Evolutionary conservation across 2,113 vertebrate species (phyloP), one percentile per base, ranked within the genome.

Genomic region (Passer domesticus): DNA sequence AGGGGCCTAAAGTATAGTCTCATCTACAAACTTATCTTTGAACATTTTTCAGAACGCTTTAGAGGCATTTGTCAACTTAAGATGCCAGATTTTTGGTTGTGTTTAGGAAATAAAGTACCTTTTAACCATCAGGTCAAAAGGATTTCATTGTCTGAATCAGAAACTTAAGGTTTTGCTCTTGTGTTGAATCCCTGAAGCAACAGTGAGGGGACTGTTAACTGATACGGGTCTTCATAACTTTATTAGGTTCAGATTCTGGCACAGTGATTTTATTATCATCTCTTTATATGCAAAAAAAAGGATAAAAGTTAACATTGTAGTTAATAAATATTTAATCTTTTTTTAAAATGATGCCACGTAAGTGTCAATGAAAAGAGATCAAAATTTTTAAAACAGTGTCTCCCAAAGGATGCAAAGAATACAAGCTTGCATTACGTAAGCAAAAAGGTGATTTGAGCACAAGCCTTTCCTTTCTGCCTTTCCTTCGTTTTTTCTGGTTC

Each of bases 371-470:
- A 53, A 66, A 80, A 77, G 39, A 79, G 13, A 53, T 66, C 9
- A 66, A 28, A 83, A 67, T 59, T 87, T 31, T 58, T 80, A 62
- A 64, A 86, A 37, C 37, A 44, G 11, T 33, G 21, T 79, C 28
- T 87, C n/a, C 24, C 27, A 62, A 79, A 77, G 35, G 47, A n/a
- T 60, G 31, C 20, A 52, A 62, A 52, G n/a, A 80, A 13, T 53
- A 30, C 19, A 77, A 59, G 13, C 28, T 64, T 64, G 25, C 11
- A 31, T 90, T 74, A 24, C 33, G 15, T 53, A 49, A 79, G 20
- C 49, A 59, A 67, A 79, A 80, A 77, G 35, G 14, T 0, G 0
- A n/a, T 80, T 90, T 0, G 1, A 63, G 52, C 18, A 30, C 1
- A 2, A 88, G 9, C 47, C 9, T 85, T 88, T 35, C 11, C 53